Evolutionary conservation across 1,140 invertebrate species (phyloP).

Genomic region (Drosophila guanche): DNA sequence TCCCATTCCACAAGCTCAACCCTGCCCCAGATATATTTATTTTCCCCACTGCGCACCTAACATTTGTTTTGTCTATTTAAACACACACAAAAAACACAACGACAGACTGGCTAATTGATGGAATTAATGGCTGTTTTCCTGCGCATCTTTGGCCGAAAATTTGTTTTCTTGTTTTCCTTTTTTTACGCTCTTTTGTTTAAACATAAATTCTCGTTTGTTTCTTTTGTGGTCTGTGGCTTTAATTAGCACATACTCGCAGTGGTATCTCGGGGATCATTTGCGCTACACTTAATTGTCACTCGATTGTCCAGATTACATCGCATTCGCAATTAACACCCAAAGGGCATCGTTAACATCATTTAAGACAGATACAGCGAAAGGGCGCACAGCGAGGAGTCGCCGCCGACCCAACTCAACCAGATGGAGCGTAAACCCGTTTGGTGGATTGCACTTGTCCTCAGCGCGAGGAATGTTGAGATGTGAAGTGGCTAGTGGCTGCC

Average conservation of each 20-base stretch:
- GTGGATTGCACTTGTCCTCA: slow-evolving; percentile 28
- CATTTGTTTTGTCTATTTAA: slow-evolving; percentile 50
- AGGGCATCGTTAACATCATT: slow-evolving; percentile 81
- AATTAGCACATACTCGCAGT: slow-evolving; percentile 64
- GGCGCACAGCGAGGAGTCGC: slow-evolving; percentile 52
- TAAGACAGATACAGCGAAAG: slow-evolving; percentile 53
- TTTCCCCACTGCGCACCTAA: slow-evolving; percentile 33
- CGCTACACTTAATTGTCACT: slow-evolving; percentile 68
- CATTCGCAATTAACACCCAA: slow-evolving; percentile 79
- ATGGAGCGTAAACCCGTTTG: slow-evolving; percentile 58
- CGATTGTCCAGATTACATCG: slow-evolving; percentile 77
- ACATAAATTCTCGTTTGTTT: slow-evolving; percentile 23
- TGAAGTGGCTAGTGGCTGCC: slow-evolving; percentile 27
- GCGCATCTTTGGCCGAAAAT: slow-evolving; percentile 8
- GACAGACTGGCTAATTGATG: slow-evolving; percentile 65
- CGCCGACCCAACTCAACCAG: not conserved
- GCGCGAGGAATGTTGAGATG: slow-evolving; percentile 22
- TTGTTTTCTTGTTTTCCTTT: not conserved
- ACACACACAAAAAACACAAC: slow-evolving; percentile 26
- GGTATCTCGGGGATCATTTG: slow-evolving; percentile 52
- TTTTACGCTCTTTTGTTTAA: not conserved
- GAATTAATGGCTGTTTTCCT: slow-evolving; percentile 50
- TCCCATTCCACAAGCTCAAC: too few species aligned
- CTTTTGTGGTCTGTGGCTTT: slow-evolving; percentile 48
- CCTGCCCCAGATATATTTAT: not conserved